These are phyloP conservation scores for Alviniconcha marisindica DNA, from an alignment of 1,140 invertebrate species.

Conservation along the genomic window DNA sequence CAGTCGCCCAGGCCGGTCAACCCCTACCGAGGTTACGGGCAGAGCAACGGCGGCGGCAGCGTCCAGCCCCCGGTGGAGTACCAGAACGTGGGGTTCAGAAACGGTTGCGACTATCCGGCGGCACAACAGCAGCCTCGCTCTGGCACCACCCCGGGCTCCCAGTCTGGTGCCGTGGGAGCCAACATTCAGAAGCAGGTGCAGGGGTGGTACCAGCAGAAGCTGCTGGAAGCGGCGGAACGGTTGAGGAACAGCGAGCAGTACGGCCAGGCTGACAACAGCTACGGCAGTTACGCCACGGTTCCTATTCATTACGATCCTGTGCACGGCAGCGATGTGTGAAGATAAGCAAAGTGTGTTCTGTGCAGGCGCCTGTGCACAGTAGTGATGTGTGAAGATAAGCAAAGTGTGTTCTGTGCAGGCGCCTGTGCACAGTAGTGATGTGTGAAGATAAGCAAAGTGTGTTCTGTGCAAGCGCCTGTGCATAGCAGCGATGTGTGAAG, in stretches of 20 bases:
- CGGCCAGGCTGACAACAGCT: conserved; percentile 19
- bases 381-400: conserved; percentile 67
- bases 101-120: neutral
- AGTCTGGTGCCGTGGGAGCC: neutral
- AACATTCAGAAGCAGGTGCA: conserved; percentile 59
- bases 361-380: conserved; percentile 58
- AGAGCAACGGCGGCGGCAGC: no score
- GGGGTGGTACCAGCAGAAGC: conserved; percentile 66
- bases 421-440: conserved; percentile 67
- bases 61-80: neutral
- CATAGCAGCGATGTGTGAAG: conserved; percentile 68
- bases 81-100: neutral
- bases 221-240: conserved; percentile 65
- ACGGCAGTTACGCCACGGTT: conserved; percentile 21
- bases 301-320: conserved; percentile 53
- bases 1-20: no score
- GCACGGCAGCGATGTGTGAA: conserved; percentile 68
- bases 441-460: conserved; percentile 56
- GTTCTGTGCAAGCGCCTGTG: no score
- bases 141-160: neutral
- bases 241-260: conserved; percentile 51
- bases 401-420: no score
- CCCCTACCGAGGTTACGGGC: no score
- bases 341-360: no score
- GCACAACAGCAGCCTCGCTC: neutral